phyloP scores from a whole-genome alignment of 2,797 vertebrate species.

The Uromys caudimaculatus region DNA sequence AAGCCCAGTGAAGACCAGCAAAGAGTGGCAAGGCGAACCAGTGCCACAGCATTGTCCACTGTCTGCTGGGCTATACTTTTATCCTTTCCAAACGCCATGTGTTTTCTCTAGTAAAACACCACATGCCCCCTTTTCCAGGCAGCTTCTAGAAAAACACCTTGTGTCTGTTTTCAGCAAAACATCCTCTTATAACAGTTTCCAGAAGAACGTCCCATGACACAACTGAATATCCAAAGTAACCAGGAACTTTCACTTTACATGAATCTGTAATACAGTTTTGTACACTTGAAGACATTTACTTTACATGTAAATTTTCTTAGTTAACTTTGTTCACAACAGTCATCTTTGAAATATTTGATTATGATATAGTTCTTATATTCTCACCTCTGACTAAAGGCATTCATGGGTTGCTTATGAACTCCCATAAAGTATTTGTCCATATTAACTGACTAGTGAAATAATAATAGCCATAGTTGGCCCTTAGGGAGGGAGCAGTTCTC shows the following conservation, averaged over 20 bases:
- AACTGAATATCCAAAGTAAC: neutral
- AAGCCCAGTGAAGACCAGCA: neutral
- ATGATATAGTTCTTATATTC: neutral
- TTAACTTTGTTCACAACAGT: neutral
- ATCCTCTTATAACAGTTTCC: no score
- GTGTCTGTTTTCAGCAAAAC: neutral
- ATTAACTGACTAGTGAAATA: neutral
- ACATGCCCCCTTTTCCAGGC: neutral
- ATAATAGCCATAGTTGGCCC: neutral
- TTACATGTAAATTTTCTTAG: constrained; percentile 33
- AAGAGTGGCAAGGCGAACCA: neutral
- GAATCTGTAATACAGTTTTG: neutral
- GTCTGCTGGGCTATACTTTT: neutral
- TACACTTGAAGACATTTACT: neutral
- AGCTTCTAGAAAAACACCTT: neutral
- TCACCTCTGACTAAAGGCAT: constrained; percentile 16
- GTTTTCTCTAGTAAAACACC: neutral
- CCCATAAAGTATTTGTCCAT: neutral
- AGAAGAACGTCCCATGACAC: no score
- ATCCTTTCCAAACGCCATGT: neutral
- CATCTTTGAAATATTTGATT: constrained; percentile 49
- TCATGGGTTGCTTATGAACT: constrained; percentile 47
- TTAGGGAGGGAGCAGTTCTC: neutral
- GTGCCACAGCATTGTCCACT: neutral
- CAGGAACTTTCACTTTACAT: neutral